phyloP scores from a whole-genome alignment of 2,113 vertebrate genomes.

The Leptocoma aspasia region DNA sequence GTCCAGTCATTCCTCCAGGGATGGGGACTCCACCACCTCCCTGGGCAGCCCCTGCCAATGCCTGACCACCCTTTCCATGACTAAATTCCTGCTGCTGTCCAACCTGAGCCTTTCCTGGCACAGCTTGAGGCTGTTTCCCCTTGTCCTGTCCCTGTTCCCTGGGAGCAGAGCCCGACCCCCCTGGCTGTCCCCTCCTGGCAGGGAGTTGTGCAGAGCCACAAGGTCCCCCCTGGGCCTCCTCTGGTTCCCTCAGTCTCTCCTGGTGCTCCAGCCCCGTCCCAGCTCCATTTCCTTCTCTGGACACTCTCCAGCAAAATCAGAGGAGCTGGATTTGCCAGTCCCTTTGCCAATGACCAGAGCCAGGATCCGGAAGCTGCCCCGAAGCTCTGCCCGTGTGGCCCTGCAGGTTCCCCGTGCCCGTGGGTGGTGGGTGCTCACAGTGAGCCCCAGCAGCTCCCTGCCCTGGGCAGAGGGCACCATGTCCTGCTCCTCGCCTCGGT shows the following conservation, averaged over 20 bases:
- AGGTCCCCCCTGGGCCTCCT: neutral
- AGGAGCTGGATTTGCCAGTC: neutral
- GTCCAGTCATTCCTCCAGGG: neutral
- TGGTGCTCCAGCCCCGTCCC: neutral
- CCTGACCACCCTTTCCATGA: neutral
- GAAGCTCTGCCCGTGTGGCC: neutral
- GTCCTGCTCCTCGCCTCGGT: accelerated
- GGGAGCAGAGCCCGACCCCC: neutral
- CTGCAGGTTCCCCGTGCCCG: neutral
- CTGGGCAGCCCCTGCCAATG: neutral
- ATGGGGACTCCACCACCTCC: neutral
- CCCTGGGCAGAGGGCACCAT: neutral
- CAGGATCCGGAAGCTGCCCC: neutral
- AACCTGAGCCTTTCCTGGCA: accelerated
- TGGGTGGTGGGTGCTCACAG: neutral
- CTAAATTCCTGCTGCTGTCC: neutral
- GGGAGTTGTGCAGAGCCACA: neutral
- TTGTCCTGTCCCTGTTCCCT: neutral
- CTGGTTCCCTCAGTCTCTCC: neutral
- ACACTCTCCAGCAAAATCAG: neutral
- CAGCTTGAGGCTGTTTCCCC: accelerated
- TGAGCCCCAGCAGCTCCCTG: neutral
- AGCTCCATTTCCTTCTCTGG: neutral
- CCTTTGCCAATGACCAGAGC: neutral
- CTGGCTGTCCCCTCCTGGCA: neutral